A percentile compares a stretch with the other conserved stretches of the same genome.
These are phyloP conservation scores for Stichopus horrens DNA, from an alignment of 53 echinoderm and acorn worm species.

Conservation along the genomic window DNA sequence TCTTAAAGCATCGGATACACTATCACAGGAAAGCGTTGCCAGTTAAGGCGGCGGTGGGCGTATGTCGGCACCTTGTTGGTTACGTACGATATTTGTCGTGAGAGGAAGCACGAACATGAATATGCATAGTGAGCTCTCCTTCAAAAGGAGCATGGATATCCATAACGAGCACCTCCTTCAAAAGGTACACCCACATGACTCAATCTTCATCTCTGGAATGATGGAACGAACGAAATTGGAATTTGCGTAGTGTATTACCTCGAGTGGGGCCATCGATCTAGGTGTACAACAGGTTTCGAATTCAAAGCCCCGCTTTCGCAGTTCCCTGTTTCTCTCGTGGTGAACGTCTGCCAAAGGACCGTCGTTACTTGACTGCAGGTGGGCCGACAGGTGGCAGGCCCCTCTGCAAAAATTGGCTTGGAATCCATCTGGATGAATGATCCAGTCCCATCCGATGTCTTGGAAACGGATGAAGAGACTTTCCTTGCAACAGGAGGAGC, in stretches of 20 bases:
- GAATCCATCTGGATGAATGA: constrained; percentile 50
- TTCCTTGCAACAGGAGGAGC: constrained; percentile 55
- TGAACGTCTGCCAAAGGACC: neutral
- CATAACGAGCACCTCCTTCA: neutral
- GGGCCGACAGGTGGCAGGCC: constrained; percentile 49
- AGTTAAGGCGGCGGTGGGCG: too few species aligned
- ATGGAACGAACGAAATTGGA: neutral
- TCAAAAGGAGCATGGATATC: too few species aligned
- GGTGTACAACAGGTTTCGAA: constrained; percentile 55
- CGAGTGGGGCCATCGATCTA: constrained; percentile 25
- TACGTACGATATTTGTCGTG: too few species aligned
- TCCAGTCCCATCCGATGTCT: constrained; percentile 66
- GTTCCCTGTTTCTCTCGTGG: constrained; percentile 4
- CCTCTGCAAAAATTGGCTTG: constrained; percentile 62
- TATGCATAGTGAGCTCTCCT: too few species aligned
- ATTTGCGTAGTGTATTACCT: constrained; percentile 49
- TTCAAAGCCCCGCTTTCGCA: constrained; percentile 26
- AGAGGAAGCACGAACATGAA: too few species aligned
- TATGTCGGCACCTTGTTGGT: too few species aligned
- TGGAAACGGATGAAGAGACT: constrained; percentile 45
- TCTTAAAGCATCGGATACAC: too few species aligned
- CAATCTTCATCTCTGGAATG: constrained; percentile 22
- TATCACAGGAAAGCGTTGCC: too few species aligned
- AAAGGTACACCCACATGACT: constrained; percentile 12
- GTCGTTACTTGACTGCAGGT: neutral